Evolutionary conservation across 2,888 invertebrate species (phyloP).

Genomic region (Shargacucullia verbasci): DNA sequence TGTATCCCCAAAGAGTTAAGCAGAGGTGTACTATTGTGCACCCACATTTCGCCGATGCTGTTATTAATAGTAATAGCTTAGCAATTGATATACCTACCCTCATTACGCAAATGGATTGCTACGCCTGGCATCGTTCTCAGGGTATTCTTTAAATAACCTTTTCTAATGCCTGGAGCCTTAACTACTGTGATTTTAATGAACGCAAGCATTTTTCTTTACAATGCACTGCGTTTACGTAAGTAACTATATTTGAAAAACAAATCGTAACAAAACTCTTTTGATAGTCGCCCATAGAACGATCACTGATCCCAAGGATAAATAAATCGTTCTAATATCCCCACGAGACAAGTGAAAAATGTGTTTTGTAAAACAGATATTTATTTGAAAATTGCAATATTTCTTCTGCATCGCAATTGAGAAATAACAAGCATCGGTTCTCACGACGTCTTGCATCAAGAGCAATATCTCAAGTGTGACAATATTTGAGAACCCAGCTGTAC

Average conservation of each 20-base stretch:
- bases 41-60: too few species aligned
- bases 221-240: too few species aligned
- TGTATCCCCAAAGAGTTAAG: too few species aligned
- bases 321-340: slow-evolving; percentile 16
- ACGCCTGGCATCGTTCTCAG: background rate
- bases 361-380: slow-evolving; percentile 29
- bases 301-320: slow-evolving; percentile 12
- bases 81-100: too few species aligned
- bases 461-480: slow-evolving; percentile 42
- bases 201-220: too few species aligned
- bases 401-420: slow-evolving; percentile 18
- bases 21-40: too few species aligned
- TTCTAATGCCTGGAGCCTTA: too few species aligned
- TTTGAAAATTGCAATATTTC: slow-evolving; percentile 26
- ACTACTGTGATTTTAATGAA: too few species aligned
- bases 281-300: background rate
- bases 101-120: too few species aligned
- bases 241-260: too few species aligned
- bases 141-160: background rate
- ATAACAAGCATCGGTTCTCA: slow-evolving; percentile 42
- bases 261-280: too few species aligned
- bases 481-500: slow-evolving; percentile 31
- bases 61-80: too few species aligned
- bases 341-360: slow-evolving; percentile 16
- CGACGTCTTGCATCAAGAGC: slow-evolving; percentile 28